phyloP scores from a whole-genome alignment of 2,888 invertebrate species.

The Gnatocerus cornutus region DNA sequence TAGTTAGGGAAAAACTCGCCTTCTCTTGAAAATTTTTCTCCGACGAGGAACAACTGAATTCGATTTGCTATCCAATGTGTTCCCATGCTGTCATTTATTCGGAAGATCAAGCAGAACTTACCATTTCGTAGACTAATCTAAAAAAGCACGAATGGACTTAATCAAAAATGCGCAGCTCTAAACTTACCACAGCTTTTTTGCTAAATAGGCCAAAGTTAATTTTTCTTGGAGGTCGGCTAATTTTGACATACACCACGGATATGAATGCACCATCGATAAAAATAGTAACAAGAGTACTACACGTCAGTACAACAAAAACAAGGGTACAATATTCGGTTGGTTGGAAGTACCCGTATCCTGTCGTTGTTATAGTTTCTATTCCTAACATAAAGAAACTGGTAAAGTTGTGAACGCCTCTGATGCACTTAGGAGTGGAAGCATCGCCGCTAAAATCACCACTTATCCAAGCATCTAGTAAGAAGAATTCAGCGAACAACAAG shows the following conservation, averaged over 20 bases:
- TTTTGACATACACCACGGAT: conserved; percentile 77
- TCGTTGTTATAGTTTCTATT: conserved; percentile 60
- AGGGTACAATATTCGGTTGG: conserved; percentile 57
- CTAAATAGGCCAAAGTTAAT: conserved; percentile 76
- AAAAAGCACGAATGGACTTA: too few relatives aligned
- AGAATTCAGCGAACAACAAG: conserved; percentile 54
- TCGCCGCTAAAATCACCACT: conserved; percentile 55
- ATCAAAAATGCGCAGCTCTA: too few relatives aligned
- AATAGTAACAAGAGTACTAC: conserved; percentile 56
- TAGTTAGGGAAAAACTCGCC: conserved; percentile 80
- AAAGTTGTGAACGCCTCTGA: conserved; percentile 55
- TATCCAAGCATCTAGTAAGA: conserved; percentile 56
- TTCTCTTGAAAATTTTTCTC: conserved; percentile 77
- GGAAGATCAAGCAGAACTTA: conserved; percentile 82
- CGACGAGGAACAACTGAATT: conserved; percentile 79
- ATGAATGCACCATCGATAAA: conserved; percentile 66
- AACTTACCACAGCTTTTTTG: conserved; percentile 78
- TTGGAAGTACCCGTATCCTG: conserved; percentile 59
- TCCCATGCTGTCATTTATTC: conserved; percentile 84
- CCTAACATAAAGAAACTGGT: conserved; percentile 59
- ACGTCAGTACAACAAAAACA: conserved; percentile 54
- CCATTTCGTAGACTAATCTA: conserved; percentile 68
- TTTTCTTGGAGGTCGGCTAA: conserved; percentile 73
- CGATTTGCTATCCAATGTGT: conserved; percentile 72
- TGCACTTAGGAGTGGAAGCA: conserved; percentile 46